Conservation (phyloP, 2,888 invertebrate species). For the Melitaea athalia region DNA sequence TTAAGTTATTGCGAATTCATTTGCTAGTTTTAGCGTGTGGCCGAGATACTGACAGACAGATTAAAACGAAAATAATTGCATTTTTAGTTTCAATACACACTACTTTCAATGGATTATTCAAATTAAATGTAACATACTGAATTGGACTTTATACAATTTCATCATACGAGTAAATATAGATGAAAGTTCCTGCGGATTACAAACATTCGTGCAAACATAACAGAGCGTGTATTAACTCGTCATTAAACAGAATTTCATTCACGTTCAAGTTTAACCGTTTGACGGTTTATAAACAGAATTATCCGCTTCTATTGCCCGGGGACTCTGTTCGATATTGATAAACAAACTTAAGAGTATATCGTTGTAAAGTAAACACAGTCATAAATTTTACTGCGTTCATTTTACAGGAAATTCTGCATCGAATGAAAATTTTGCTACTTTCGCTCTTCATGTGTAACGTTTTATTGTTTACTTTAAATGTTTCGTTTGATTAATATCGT, state of each 20-base stretch:
- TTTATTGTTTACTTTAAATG: constrained; percentile 39
- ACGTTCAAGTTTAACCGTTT: constrained; percentile 60
- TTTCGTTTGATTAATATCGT: constrained; percentile 12
- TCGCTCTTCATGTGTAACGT: constrained; percentile 32
- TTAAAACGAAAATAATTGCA: too few species aligned
- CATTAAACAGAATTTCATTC: constrained; percentile 51
- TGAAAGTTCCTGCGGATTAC: constrained; percentile 8
- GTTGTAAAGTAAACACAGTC: constrained; percentile 69
- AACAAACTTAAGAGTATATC: constrained; percentile 66
- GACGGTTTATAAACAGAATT: constrained; percentile 65
- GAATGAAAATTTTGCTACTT: constrained; percentile 60
- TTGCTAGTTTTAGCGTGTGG: too few species aligned
- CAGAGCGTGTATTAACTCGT: constrained; percentile 55
- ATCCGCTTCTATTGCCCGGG: constrained; percentile 64
- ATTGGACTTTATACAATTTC: too few species aligned
- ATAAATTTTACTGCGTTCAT: constrained; percentile 66
- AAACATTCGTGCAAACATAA: constrained; percentile 17
- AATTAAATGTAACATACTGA: too few species aligned
- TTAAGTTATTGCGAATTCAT: too few species aligned
- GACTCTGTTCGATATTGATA: constrained; percentile 71
- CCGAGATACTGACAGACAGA: too few species aligned
- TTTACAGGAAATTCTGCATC: constrained; percentile 62
- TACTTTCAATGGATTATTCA: too few species aligned
- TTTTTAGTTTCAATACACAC: too few species aligned
- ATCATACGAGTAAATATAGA: background rate